Base-by-base conservation (phyloP, 64 coral and sea anemone species). In the Actinia tenebrosa region DNA sequence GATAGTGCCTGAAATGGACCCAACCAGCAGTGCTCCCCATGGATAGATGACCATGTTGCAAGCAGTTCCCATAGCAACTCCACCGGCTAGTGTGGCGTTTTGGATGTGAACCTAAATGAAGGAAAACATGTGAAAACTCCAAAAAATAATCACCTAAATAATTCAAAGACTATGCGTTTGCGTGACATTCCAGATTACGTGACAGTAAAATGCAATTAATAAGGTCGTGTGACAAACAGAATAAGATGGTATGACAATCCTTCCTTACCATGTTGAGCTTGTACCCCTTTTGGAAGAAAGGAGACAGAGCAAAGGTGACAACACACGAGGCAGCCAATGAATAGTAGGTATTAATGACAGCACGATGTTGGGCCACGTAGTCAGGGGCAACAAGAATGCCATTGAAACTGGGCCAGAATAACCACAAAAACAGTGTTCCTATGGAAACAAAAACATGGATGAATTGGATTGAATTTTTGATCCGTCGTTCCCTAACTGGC, bases 321-420 rank as follows among this genome's bases (percentile, higher is more conserved):
- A 98, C 89, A 87, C 95, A 98, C 42, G 92, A 88, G 22, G 95
- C 95, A 84, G 89, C 87, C 43, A 98, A 71, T 10, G 95, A 94
- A 56, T 91, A 89, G 84, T 98, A 98, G 2, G 95, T 98, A 79
- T 98, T 98, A 82, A 98, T 94, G 19, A 98, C 89, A 27, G 92
- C 84, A 15, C 92, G 92, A 64, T 98, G 95, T 45, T 98, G 95
- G 45, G 84, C 90, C 10, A 92, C 80, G 59, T 91, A 94, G 84
- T 89, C 89, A 87, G 89, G 89, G 20, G 92, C 87, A 30, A 91
- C 95, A 10, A 98, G 60, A 77, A 88, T 89, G 14, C 87, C 89
- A 53, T 98, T 98, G 75, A 98, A 98, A 86, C 95, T 98, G 44
- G 95, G 92, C 95, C 95, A 98, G 87, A 91, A 98, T 87, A 98